A percentile compares a stretch with the other conserved stretches of the same genome.
These are phyloP conservation scores for Euura saliciscinereae DNA, from an alignment of 1,140 invertebrate species.

Conservation along the genomic window DNA sequence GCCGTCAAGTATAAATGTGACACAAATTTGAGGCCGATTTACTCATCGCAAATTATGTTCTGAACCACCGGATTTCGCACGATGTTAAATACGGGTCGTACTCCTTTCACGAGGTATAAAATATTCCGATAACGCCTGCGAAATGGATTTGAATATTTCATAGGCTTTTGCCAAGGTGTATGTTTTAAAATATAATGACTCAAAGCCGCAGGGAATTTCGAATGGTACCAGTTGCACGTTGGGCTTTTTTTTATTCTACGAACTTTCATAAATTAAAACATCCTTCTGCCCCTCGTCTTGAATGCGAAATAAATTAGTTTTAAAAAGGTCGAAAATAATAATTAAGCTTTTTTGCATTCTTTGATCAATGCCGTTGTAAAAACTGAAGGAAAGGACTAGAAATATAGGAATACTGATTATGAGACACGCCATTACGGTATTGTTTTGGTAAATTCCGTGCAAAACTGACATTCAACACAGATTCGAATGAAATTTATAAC, in stretches of 20 bases:
- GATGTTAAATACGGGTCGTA: neutral
- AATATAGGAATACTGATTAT: no score
- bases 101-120: neutral
- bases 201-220: neutral
- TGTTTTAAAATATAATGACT: neutral
- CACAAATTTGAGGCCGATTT: neutral
- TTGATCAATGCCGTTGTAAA: no score
- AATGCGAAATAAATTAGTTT: no score
- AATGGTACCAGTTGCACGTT: neutral
- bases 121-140: neutral
- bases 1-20: neutral
- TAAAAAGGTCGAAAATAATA: no score
- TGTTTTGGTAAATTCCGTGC: no score
- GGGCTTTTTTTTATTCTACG: neutral
- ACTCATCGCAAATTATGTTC: neutral
- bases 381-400: no score
- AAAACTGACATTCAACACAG: no score
- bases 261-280: no score
- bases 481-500: no score
- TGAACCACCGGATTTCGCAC: neutral
- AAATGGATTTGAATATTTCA: slow-evolving; percentile 7
- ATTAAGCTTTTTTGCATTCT: no score
- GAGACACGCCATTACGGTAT: no score
- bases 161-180: neutral
- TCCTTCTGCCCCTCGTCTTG: no score